Percentiles rank a stretch among this genome's conserved stretches.
Conservation (phyloP, 2,888 invertebrate genomes). For the Cactoblastis cactorum region DNA sequence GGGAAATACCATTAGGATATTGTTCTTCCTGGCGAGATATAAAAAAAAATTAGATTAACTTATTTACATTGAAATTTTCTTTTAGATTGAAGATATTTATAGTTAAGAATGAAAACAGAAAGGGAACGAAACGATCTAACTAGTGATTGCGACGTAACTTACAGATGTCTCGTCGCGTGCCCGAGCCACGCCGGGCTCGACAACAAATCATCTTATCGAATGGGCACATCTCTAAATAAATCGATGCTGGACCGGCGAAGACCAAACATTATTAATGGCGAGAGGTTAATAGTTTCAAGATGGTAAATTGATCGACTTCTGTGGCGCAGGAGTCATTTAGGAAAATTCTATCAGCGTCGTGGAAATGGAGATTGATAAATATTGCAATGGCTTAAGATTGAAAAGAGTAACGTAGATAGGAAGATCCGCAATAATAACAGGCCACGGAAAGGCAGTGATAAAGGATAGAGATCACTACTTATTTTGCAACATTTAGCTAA, state of each 20-base stretch:
- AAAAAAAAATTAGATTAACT: background rate
- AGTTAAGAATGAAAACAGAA: background rate
- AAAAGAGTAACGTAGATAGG: no score
- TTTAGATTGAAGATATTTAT: no score
- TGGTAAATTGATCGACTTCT: conserved; percentile 60
- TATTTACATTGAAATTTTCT: no score
- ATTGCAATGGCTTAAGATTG: no score
- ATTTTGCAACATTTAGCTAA: no score
- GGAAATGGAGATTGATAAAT: conserved; percentile 14
- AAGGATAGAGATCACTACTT: no score
- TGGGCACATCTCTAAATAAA: conserved; percentile 69
- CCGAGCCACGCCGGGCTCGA: conserved; percentile 34
- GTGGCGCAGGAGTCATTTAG: conserved; percentile 23
- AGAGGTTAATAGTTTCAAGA: conserved; percentile 65
- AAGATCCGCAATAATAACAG: no score
- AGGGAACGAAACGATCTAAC: background rate
- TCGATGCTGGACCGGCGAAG: conserved; percentile 50
- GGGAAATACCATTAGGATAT: no score
- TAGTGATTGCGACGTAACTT: conserved; percentile 34
- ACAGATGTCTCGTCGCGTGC: conserved; percentile 52
- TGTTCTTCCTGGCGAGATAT: no score
- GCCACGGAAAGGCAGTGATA: no score
- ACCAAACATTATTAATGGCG: conserved; percentile 63
- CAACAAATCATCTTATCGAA: conserved; percentile 73
- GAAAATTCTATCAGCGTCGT: background rate